Percentiles rank a stretch among this genome's conserved stretches.
Conservation (phyloP, 2,888 invertebrate genomes). For the Plagiodera versicolora region DNA sequence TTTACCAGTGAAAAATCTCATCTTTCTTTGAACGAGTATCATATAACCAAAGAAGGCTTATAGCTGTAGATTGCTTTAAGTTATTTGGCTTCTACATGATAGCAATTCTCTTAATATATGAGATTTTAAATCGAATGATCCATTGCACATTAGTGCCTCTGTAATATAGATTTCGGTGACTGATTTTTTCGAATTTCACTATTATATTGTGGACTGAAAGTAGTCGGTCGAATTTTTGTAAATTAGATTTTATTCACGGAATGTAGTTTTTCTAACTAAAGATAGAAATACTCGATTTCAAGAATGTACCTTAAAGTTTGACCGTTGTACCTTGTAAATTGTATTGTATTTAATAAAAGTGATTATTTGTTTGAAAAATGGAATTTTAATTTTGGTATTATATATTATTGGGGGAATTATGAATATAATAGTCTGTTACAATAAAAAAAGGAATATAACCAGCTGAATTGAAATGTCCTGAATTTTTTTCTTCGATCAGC, state of each 20-base stretch:
- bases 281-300: not conserved
- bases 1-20: conserved; percentile 19
- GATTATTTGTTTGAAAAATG: conserved; percentile 5
- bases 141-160: no score
- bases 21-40: conserved; percentile 7
- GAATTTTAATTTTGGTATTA: no score
- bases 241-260: not conserved
- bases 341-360: conserved; percentile 10
- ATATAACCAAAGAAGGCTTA: conserved; percentile 52
- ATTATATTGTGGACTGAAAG: no score
- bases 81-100: conserved; percentile 47
- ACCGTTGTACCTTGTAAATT: conserved; percentile 23
- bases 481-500: no score
- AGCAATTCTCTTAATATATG: conserved; percentile 32
- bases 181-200: not conserved
- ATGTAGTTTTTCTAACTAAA: not conserved
- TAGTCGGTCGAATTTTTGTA: not conserved
- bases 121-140: not conserved
- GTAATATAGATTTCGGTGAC: no score
- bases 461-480: no score
- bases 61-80: conserved; percentile 55
- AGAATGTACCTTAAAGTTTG: conserved; percentile 2
- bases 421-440: no score
- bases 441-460: no score
- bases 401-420: no score